These are phyloP conservation scores for Butorides virescens DNA, from an alignment of 2,113 vertebrate species.

Conservation along the genomic window DNA sequence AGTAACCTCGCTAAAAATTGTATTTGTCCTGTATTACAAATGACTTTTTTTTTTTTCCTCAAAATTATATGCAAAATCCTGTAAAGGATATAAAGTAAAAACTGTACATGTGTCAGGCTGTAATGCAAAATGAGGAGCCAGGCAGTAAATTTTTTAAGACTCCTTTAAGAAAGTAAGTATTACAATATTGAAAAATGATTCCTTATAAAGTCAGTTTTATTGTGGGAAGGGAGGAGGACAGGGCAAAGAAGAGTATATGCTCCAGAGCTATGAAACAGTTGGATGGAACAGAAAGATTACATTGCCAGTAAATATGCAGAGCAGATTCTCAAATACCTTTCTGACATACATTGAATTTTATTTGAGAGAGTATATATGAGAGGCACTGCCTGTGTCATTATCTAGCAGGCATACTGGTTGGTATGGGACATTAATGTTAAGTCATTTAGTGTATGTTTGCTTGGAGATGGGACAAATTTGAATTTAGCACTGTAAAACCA, in stretches of 20 bases:
- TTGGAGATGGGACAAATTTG: neutral
- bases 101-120: neutral
- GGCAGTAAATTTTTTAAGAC: neutral
- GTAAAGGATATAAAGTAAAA: neutral
- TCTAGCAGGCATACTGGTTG: neutral
- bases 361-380: neutral
- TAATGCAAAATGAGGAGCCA: neutral
- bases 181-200: neutral
- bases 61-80: neutral
- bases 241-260: neutral
- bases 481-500: neutral
- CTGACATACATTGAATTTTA: neutral
- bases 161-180: neutral
- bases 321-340: neutral
- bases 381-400: neutral
- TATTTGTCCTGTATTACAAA: neutral
- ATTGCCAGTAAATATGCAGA: neutral
- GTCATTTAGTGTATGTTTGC: neutral
- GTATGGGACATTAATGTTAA: neutral
- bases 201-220: neutral
- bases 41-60: neutral
- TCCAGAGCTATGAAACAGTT: neutral
- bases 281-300: neutral
- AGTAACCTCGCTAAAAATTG: neutral
- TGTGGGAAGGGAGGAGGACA: neutral